A percentile compares a stretch with the other conserved stretches of the same genome.
Conservation (phyloP, 2,888 invertebrate genomes). For the Lithophane semibrunnea region DNA sequence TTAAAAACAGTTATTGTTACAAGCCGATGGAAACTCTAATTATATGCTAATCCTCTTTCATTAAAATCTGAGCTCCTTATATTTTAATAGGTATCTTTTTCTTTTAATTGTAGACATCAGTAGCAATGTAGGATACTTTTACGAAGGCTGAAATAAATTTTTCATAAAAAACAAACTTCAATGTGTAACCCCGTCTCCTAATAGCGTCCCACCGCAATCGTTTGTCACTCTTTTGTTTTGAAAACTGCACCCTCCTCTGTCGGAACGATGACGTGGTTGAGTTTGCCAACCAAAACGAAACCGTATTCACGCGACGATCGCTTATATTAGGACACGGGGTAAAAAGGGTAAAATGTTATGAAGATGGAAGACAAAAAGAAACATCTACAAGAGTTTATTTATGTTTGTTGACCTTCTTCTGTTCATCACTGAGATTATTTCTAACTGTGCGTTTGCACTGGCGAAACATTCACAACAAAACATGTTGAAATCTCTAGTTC, state of each 20-base stretch:
- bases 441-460: too few relatives aligned
- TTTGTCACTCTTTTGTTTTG: neutral
- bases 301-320: neutral
- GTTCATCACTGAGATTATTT: neutral
- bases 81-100: neutral
- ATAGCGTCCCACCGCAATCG: neutral
- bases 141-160: neutral
- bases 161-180: neutral
- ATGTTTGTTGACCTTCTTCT: too few relatives aligned
- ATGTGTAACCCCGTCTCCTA: neutral
- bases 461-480: too few relatives aligned
- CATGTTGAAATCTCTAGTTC: too few relatives aligned
- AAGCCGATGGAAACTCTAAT: slow-evolving; percentile 10
- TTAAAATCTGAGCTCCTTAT: slow-evolving; percentile 23
- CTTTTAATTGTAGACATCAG: neutral
- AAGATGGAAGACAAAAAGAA: neutral
- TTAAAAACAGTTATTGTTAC: slow-evolving; percentile 4
- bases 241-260: too few relatives aligned
- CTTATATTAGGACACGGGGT: neutral
- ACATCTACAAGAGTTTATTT: neutral
- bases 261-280: neutral
- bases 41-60: slow-evolving; percentile 33
- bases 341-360: neutral
- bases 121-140: neutral
- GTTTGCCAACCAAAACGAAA: neutral